A percentile compares a stretch with the other conserved stretches of the same genome.
These are phyloP conservation scores for Ariolimax columbianus DNA, from an alignment of 2,888 invertebrate species.

Conservation along the genomic window DNA sequence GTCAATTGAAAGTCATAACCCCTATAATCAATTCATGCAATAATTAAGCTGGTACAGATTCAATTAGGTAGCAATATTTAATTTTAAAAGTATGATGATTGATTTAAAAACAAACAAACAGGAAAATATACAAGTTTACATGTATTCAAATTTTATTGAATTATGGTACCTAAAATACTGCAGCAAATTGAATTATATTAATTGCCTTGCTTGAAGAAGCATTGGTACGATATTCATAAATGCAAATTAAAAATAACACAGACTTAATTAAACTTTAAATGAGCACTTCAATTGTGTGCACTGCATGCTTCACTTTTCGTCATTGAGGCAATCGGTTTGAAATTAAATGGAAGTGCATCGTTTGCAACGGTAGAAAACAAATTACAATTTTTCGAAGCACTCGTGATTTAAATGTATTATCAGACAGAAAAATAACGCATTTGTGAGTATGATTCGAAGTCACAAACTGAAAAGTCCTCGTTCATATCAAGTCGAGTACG, in stretches of 20 bases:
- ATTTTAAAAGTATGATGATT: not conserved
- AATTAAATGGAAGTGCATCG: not conserved
- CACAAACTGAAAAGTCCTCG: constrained; percentile 58
- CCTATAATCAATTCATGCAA: constrained; percentile 50
- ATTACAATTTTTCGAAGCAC: not conserved
- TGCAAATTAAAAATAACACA: not conserved
- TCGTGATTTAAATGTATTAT: not conserved
- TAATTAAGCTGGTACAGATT: constrained; percentile 62
- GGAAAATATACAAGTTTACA: not conserved
- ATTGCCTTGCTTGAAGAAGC: not conserved
- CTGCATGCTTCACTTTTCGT: not conserved
- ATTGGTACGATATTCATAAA: not conserved
- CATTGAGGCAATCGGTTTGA: not conserved
- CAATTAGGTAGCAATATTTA: constrained; percentile 52
- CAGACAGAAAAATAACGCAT: not conserved
- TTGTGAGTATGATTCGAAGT: constrained; percentile 29
- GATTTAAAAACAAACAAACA: not conserved
- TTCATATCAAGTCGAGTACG: constrained; percentile 59
- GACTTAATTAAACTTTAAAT: not conserved
- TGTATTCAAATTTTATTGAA: not conserved
- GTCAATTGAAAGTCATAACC: constrained; percentile 63
- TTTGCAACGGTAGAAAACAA: not conserved
- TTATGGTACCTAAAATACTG: not conserved
- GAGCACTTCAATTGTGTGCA: not conserved
- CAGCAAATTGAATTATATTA: not conserved